Conservation (phyloP, 2,797 vertebrate genomes). For the Moxostoma hubbsi region DNA sequence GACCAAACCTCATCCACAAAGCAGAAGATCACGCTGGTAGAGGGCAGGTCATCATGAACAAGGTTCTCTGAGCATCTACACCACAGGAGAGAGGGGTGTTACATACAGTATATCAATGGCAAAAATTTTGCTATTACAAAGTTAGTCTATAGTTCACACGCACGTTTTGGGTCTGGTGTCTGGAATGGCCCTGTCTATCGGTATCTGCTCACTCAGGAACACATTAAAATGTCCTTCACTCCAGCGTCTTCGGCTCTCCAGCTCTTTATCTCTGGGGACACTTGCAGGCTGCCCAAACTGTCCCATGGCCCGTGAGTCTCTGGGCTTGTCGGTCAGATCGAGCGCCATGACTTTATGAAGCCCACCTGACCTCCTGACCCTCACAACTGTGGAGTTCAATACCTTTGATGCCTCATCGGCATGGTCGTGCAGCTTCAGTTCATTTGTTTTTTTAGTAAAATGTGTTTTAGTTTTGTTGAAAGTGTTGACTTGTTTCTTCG, state of each 20-base stretch:
- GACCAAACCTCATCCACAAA: constrained; percentile 99
- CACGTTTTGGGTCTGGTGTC: constrained; percentile 92
- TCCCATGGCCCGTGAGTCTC: constrained; percentile 82
- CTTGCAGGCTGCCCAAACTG: constrained; percentile 86
- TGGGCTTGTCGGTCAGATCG: constrained; percentile 82
- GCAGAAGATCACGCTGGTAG: constrained; percentile 93
- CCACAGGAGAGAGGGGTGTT: constrained; percentile 18
- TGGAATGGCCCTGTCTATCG: constrained; percentile 87
- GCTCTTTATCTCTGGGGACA: constrained; percentile 76
- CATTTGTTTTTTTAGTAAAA: constrained; percentile 11
- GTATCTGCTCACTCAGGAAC: constrained; percentile 93
- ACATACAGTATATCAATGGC: no score
- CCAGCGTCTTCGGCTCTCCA: constrained; percentile 86
- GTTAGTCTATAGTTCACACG: constrained; percentile 62
- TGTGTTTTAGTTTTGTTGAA: constrained; percentile 14
- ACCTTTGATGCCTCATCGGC: constrained; percentile 4
- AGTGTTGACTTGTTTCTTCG: constrained; percentile 5
- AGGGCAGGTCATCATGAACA: constrained; percentile 87
- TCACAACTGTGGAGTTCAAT: constrained; percentile 41
- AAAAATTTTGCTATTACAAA: no score
- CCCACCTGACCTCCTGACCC: constrained; percentile 55
- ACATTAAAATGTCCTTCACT: constrained; percentile 96
- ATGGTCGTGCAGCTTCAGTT: constrained; percentile 32
- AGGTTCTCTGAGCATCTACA: constrained; percentile 83
- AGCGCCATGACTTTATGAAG: constrained; percentile 83